Base-by-base conservation (phyloP, 2,797 vertebrate species). In the Bradypodion ventrale region DNA sequence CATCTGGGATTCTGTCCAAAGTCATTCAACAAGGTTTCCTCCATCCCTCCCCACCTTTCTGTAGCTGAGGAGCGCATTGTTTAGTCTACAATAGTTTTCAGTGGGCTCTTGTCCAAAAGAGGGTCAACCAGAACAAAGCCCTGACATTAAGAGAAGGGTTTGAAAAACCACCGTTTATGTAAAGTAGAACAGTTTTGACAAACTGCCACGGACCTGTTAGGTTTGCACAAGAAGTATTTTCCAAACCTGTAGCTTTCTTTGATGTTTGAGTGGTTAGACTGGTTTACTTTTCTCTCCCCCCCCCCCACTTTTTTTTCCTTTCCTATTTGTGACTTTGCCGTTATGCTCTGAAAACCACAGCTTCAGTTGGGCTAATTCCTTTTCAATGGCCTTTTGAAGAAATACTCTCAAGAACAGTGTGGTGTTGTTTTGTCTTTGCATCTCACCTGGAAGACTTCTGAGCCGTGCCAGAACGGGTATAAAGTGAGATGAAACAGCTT, bases 101-200 rank as follows among this genome's bases (percentile, higher is more conserved):
- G 90, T 84, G 82, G 92, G 93, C 90, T 93, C 66, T 87, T 86
- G 85, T 90, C 92, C 92, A 94, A 90, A 90, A 92, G 90, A 84
- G 93, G 93, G 91, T 93, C 92, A 92, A 89, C 85, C 88, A 88
- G 85, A 93, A 94, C 92, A 93, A 93, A 93, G 91, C 72, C 68
- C 88, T 91, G 92, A 92, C 90, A 92, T 91, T 89, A 94, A 92
- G 92, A 94, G 93, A 94, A 93, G 91, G 82, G 86, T 85, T 85
- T 83, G n/a, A n/a, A 25, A 80, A 93, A 87, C 80, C 82, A 56
- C 72, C 80, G 83, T 88, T 88, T 91, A 89, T 84, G 89, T 88
- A 85, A 92, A 93, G 88, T 68, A 85, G 70, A 85, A 87, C 88
- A 23, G 72, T 84, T 88, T 73, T 82, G 80, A 89, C 89, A 91